These are phyloP conservation scores for Gymnodraco acuticeps DNA, from an alignment of 2,797 vertebrate species.

Conservation along the genomic window DNA sequence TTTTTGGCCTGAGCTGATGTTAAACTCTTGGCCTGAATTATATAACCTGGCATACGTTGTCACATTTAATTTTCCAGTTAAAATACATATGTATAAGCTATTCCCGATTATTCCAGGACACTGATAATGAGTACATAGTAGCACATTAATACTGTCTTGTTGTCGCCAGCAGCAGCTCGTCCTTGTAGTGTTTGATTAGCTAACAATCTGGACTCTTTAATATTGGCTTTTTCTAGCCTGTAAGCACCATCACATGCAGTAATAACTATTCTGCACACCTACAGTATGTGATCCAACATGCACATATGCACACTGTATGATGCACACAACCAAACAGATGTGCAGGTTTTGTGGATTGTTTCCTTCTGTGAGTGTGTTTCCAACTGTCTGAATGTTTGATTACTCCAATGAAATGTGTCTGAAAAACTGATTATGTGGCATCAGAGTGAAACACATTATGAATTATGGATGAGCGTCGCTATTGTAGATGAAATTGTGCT, in stretches of 20 bases:
- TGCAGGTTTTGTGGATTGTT: slow-evolving; percentile 58
- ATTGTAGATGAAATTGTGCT: slow-evolving; percentile 57
- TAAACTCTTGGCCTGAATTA: too few species aligned
- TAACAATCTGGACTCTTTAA: slow-evolving; percentile 31
- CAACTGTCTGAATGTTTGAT: slow-evolving; percentile 71
- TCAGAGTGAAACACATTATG: slow-evolving; percentile 68
- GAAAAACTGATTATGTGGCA: slow-evolving; percentile 73
- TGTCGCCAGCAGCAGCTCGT: slow-evolving; percentile 13
- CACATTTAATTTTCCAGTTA: neutral
- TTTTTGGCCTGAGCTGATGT: too few species aligned
- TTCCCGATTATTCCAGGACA: neutral
- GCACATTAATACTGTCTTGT: slow-evolving; percentile 10
- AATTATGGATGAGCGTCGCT: slow-evolving; percentile 75
- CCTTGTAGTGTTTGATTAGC: slow-evolving; percentile 21
- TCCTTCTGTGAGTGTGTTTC: slow-evolving; percentile 60
- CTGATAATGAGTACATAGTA: slow-evolving; percentile 1
- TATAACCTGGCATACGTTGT: neutral
- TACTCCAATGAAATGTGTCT: slow-evolving; percentile 66
- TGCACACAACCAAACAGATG: slow-evolving; percentile 23
- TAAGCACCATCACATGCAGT: slow-evolving; percentile 42
- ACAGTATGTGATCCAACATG: slow-evolving; percentile 17
- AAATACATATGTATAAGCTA: neutral
- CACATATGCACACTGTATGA: slow-evolving; percentile 1
- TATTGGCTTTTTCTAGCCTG: slow-evolving; percentile 22
- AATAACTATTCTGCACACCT: slow-evolving; percentile 33